These are phyloP conservation scores for Arothron firmamentum DNA, from an alignment of 2,113 vertebrate genomes.

Conservation along the genomic window DNA sequence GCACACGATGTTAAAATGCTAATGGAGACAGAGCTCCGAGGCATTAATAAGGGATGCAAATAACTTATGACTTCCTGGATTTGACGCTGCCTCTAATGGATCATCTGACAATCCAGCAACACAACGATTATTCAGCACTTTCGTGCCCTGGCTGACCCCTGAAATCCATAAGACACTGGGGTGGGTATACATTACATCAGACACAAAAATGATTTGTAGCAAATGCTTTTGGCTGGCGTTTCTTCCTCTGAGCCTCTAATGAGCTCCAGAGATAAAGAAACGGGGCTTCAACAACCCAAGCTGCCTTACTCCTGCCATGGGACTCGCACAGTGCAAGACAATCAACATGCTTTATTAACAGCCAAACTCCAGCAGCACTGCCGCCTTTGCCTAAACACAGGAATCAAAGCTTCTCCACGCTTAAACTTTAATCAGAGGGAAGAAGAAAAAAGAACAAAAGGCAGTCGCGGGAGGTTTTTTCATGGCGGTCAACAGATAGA, in stretches of 20 bases:
- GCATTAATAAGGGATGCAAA: slow-evolving; percentile 1
- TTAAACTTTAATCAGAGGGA: slow-evolving; percentile 20
- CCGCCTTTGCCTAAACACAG: slow-evolving; percentile 7
- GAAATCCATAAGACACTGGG: slow-evolving; percentile 23
- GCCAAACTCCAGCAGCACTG: slow-evolving; percentile 12
- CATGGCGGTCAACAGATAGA: too few relatives aligned
- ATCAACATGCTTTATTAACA: slow-evolving; percentile 34
- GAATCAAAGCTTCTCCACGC: slow-evolving; percentile 9
- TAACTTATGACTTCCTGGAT: slow-evolving; percentile 1
- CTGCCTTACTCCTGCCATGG: slow-evolving; percentile 31
- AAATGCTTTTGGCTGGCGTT: not conserved
- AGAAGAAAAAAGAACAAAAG: slow-evolving; percentile 6
- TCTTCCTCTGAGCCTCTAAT: slow-evolving; percentile 31
- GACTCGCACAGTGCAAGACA: slow-evolving; percentile 21
- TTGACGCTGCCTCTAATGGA: slow-evolving; percentile 13
- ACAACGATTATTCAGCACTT: slow-evolving; percentile 10
- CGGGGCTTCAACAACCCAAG: slow-evolving; percentile 25
- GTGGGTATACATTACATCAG: not conserved
- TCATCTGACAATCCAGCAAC: not conserved
- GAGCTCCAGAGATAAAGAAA: slow-evolving; percentile 37
- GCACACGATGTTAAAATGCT: not conserved
- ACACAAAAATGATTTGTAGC: too few relatives aligned
- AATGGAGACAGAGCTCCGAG: slow-evolving; percentile 11
- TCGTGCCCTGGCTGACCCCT: slow-evolving; percentile 15
- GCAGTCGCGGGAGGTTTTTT: not conserved